Percentiles rank a stretch among this genome's conserved stretches.
Conservation (phyloP, 2,797 vertebrate genomes). For the Silurus lanzhouensis region DNA sequence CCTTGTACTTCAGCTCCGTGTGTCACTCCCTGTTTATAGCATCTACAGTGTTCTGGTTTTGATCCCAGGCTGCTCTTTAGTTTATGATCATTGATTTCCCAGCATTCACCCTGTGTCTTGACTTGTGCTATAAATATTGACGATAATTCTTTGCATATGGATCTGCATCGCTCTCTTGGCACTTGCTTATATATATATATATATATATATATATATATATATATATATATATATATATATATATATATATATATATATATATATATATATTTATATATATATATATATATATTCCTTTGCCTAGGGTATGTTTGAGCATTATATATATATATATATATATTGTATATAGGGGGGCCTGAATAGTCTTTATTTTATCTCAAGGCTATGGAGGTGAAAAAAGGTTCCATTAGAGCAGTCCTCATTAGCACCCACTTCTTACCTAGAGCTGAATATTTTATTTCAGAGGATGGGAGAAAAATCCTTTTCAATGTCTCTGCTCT, state of each 20-base stretch:
- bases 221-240: too few species aligned
- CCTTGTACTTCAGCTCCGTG: background rate
- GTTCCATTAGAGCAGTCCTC: constrained; percentile 13
- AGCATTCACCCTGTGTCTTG: background rate
- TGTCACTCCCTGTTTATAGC: constrained; percentile 11
- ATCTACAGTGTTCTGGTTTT: background rate
- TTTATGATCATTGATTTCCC: constrained; percentile 11
- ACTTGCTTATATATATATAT: background rate
- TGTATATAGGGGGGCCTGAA: background rate
- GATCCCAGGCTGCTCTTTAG: background rate
- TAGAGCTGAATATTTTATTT: constrained; percentile 13
- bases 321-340: background rate
- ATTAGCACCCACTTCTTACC: constrained; percentile 24
- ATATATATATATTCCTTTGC: background rate
- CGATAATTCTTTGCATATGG: constrained; percentile 3
- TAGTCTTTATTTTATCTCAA: constrained; percentile 16
- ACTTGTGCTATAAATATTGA: background rate
- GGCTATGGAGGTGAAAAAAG: background rate
- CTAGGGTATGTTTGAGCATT: background rate
- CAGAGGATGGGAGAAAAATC: background rate
- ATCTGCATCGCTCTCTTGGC: background rate
- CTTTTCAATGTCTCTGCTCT: constrained; percentile 43
- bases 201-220: too few species aligned
- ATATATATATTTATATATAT: too few species aligned
- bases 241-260: too few species aligned